phyloP scores from a whole-genome alignment of 2,113 vertebrate genomes.

The Poeciliopsis occidentalis region DNA sequence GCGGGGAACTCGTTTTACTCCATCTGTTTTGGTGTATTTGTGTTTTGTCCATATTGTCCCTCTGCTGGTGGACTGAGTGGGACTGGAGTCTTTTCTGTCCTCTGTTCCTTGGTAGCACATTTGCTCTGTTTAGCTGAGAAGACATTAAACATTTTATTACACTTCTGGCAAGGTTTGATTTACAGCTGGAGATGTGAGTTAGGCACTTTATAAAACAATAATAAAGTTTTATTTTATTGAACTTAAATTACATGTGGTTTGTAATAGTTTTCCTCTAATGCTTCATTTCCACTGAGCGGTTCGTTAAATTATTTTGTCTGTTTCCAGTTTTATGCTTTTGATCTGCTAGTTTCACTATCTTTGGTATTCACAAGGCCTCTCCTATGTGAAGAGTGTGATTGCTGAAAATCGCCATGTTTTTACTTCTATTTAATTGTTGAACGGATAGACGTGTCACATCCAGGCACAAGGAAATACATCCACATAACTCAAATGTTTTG shows the following conservation, averaged over 20 bases:
- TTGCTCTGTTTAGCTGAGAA: slow-evolving; percentile 50
- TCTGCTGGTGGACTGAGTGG: slow-evolving; percentile 1
- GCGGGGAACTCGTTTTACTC: neutral
- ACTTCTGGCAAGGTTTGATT: neutral
- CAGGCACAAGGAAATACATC: too few relatives aligned
- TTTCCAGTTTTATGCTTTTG: too few relatives aligned
- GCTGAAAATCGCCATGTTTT: too few relatives aligned
- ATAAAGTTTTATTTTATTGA: neutral
- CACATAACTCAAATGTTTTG: too few relatives aligned
- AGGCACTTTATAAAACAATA: neutral
- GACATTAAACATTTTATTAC: neutral
- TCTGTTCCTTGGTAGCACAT: slow-evolving; percentile 25
- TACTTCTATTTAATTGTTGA: too few relatives aligned
- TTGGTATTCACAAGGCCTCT: too few relatives aligned
- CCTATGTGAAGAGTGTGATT: too few relatives aligned
- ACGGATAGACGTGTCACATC: too few relatives aligned
- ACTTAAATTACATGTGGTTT: neutral
- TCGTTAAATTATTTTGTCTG: too few relatives aligned
- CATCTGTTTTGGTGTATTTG: neutral
- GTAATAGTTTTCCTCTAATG: too few relatives aligned
- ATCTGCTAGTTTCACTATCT: too few relatives aligned
- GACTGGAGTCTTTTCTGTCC: slow-evolving; percentile 31
- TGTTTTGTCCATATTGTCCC: neutral
- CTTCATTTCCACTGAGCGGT: too few relatives aligned
- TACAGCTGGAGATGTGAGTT: neutral